A percentile compares a stretch with the other conserved stretches of the same genome.
These are phyloP conservation scores for Gisinianus flammeolus DNA, from an alignment of 2,888 invertebrate genomes.

Conservation along the genomic window DNA sequence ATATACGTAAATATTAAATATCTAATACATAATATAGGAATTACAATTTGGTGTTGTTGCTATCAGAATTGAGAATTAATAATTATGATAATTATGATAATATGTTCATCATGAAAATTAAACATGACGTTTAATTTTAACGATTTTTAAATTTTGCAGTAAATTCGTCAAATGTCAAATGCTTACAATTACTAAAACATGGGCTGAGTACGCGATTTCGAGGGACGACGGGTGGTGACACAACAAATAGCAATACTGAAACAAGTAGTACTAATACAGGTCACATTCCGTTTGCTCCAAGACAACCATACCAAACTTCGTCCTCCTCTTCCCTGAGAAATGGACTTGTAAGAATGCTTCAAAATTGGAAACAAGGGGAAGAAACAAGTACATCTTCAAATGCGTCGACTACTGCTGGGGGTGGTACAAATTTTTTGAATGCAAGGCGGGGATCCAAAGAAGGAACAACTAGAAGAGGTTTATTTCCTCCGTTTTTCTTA, in stretches of 20 bases:
- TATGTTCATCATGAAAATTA: too few relatives aligned
- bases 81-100: too few relatives aligned
- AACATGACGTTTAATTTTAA: too few relatives aligned
- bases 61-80: too few relatives aligned
- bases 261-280: not conserved
- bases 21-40: too few relatives aligned
- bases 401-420: not conserved
- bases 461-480: slow-evolving; percentile 32
- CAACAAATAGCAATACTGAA: slow-evolving; percentile 13
- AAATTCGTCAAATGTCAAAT: slow-evolving; percentile 75
- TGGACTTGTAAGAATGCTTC: slow-evolving; percentile 81
- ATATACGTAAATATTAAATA: too few relatives aligned
- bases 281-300: slow-evolving; percentile 11
- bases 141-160: too few relatives aligned
- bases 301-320: slow-evolving; percentile 27
- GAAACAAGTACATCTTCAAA: slow-evolving; percentile 30
- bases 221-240: not conserved
- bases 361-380: slow-evolving; percentile 76
- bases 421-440: not conserved
- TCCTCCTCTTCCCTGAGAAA: slow-evolving; percentile 71
- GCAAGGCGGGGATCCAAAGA: slow-evolving; percentile 36
- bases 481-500: slow-evolving; percentile 58
- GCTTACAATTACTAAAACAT: slow-evolving; percentile 77
- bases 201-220: slow-evolving; percentile 72
- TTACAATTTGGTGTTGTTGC: too few relatives aligned